Evolutionary conservation across 1,140 invertebrate species (phyloP).

Genomic region (Condylostylus longicornis): DNA sequence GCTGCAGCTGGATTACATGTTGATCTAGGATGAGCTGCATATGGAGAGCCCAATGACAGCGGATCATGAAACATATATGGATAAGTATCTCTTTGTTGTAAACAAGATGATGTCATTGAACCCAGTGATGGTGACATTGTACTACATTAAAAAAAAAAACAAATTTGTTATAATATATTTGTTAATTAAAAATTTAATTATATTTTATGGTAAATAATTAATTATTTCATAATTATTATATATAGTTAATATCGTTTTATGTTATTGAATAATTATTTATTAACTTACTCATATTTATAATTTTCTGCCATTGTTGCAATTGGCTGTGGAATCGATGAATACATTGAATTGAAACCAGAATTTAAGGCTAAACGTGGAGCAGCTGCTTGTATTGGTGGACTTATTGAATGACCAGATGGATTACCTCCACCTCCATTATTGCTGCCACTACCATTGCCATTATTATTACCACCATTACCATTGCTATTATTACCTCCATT

Average conservation of each 20-base stretch:
- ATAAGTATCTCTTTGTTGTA: constrained; percentile 80
- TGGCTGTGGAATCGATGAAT: constrained; percentile 83
- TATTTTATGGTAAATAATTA: too few relatives aligned
- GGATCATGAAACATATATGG: constrained; percentile 91
- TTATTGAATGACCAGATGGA: constrained; percentile 33
- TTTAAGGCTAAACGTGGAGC: constrained; percentile 64
- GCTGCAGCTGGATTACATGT: constrained; percentile 47
- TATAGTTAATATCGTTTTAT: not conserved
- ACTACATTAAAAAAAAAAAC: constrained; percentile 34
- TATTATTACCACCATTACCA: constrained; percentile 6
- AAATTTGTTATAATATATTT: constrained; percentile 1
- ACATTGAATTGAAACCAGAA: constrained; percentile 86
- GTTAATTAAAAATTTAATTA: too few relatives aligned
- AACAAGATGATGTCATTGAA: constrained; percentile 69
- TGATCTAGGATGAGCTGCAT: constrained; percentile 45
- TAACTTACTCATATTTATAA: constrained; percentile 56
- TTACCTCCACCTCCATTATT: constrained; percentile 24
- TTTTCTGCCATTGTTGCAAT: constrained; percentile 86
- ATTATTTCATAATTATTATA: too few relatives aligned
- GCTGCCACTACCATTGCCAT: constrained; percentile 11
- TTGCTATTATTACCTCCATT: constrained; percentile 3
- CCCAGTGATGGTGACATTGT: constrained; percentile 66
- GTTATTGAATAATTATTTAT: not conserved
- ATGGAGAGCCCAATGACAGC: constrained; percentile 56
- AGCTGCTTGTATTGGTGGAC: constrained; percentile 41